Base-by-base conservation (phyloP, 2,113 vertebrate genomes). In the Eretmochelys imbricata region DNA sequence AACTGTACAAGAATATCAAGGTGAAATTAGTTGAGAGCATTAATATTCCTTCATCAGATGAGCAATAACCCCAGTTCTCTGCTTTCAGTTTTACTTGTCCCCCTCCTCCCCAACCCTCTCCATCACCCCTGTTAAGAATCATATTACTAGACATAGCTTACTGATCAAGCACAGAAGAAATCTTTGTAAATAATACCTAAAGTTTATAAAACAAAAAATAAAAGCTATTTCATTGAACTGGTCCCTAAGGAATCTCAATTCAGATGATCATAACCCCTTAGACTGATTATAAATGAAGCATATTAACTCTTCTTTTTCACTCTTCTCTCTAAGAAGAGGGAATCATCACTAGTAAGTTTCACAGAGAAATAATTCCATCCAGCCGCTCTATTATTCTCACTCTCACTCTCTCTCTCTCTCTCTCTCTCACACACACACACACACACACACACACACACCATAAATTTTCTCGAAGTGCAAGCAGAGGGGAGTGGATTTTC, bases 271-370 rank as follows among this genome's bases (percentile, higher is more conserved):
- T 57, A 96, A 88, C 48, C 42, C 35, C 80, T 51, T 19, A 91
- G 81, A 49, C 92, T 95, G 96, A 93, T 96, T 89, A 95, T 50
- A 96, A 95, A 93, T 94, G 84, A 96, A 91, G 88, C 51, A 89
- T 6, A 8, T 82, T 97, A 95, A 91, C 14, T 86, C 35, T 62
- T 16, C 35, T 85, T 84, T 95, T 96, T 92, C 84, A 96, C 35
- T 88, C 59, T 69, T 94, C 62, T 48, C 87, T 91, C 85, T 91
- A 87, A 79, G 50, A 80, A 84, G 94, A 84, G 29, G 35, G 90
- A 25, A 62, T 87, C 3, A 89, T 65, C 27, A 59, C 29, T 49
- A 89, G 20, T 46, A 89, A 95, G 91, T 86, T 89, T 59, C 22
- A 22, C 1, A 8, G 65, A 13, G 19, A 94, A 89, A 80, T 54